phyloP scores from a whole-genome alignment of 1,140 invertebrate species.

The Sycophaga agraensis region DNA sequence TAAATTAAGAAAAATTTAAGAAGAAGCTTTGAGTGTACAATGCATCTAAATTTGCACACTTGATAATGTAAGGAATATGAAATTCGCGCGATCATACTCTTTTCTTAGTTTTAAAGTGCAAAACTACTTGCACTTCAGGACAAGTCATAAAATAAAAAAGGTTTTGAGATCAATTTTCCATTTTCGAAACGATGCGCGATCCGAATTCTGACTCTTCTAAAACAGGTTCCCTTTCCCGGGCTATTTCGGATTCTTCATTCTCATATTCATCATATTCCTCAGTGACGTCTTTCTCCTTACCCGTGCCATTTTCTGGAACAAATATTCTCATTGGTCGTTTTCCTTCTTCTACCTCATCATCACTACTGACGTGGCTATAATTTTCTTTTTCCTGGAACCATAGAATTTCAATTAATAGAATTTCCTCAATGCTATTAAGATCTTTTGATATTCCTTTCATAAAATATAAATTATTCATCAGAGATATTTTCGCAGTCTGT shows the following conservation, averaged over 20 bases:
- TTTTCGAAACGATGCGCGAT: slow-evolving; percentile 36
- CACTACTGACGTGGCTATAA: neutral
- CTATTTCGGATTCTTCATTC: slow-evolving; percentile 34
- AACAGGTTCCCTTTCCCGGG: neutral
- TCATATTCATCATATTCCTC: slow-evolving; percentile 48
- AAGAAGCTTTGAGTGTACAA: too few species aligned
- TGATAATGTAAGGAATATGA: too few species aligned
- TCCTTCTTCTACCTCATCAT: slow-evolving; percentile 28
- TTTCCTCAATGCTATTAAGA: too few species aligned
- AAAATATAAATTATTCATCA: too few species aligned
- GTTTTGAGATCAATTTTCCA: neutral
- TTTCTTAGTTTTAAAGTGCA: too few species aligned
- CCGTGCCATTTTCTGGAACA: slow-evolving; percentile 51
- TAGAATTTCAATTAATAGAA: too few species aligned
- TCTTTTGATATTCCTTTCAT: too few species aligned
- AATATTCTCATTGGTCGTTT: slow-evolving; percentile 53
- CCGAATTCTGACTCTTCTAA: slow-evolving; percentile 38
- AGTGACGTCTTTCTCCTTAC: slow-evolving; percentile 32
- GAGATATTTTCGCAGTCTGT: too few species aligned
- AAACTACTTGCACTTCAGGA: too few species aligned
- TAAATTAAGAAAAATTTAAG: neutral
- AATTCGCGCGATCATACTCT: too few species aligned
- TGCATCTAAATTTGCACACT: too few species aligned
- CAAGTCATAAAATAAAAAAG: too few species aligned
- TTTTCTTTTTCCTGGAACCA: slow-evolving; percentile 17